Base-by-base conservation (phyloP, 2,888 invertebrate genomes). In the Agonopterix alstromeriana region DNA sequence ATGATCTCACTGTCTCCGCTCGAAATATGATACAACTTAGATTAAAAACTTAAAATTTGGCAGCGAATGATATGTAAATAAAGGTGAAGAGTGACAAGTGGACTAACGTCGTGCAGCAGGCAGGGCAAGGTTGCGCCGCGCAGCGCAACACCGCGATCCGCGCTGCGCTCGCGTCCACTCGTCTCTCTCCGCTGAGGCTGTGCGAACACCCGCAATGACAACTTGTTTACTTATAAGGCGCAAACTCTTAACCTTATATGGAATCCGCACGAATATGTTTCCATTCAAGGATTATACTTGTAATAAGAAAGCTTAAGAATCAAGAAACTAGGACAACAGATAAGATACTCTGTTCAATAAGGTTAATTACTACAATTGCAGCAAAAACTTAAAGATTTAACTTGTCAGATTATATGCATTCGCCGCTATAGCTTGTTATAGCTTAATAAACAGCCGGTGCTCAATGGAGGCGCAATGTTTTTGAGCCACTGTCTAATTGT, bases 141-240 rank as follows among this genome's bases (percentile, higher is more conserved):
- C 61, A 50, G 55, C 58, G 57, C 63, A 57, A 58, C 54, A 60
- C 63, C 50, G 55, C 56, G 58, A 50, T 55, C 53, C 58, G 60
- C 56, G 56, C 58, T 42, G 42, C 42, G 12, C 38, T 38, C 68
- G 68, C 69, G 70, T 63, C 72, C 74, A 65, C 73, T 72, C 69
- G 74, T 69, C 69, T 64, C 75, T 71, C 70, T 72, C 70, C 74
- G 69, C 76, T 73, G 78, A 69, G 78, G 82, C 82, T 74, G 62
- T 61, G 86, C 86, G 86, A 86, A 82, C 77, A 69, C 62, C 63
- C 60, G 70, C 65, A 27, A 73, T 77, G 78, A 65, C 81, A 78
- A 82, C 82, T 73, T 82, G 83, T 84, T 85, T 80, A 79, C 84
- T 70, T 84, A 77, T 83, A 85, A 77, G 82, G 86, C 71, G 67